Base-by-base conservation (phyloP, 1,140 invertebrate species). In the Sycophila sp. region DNA sequence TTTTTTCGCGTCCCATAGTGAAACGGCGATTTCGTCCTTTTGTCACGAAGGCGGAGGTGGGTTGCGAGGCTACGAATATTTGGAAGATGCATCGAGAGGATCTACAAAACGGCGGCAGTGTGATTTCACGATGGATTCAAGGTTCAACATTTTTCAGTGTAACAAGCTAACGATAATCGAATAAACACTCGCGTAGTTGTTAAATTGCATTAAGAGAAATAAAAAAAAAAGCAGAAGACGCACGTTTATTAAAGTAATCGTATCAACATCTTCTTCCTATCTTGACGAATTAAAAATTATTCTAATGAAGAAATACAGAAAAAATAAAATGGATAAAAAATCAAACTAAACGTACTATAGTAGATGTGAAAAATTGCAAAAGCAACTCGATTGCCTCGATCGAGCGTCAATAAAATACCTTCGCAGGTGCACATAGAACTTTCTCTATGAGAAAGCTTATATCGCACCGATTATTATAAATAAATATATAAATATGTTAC, bases 391-490 rank as follows among this genome's bases (percentile, higher is more conserved):
- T 68, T 68, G 24, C 36, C 19, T 34, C 38, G 32, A 5, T 69
- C 55, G 56, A 60, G 24, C 13, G 10, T n/a, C n/a, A n/a, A n/a
- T n/a, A 36, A 36, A 59, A 26, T 36, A 22, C 49, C 3, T 69
- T 38, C 22, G 19, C 34, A 22, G 47, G 53, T 60, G 67, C 47
- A 24, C 2, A 38, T 59, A 38, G 22, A 13, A 22, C 49, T 63
- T 70, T 63, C 68, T 70, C 68, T 56, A 19, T 70, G 68, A 70
- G 68, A 63, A 45, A 63, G 59, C 42, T 40, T 28, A 19, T n/a
- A n/a, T 30, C 19, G 68, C 49, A 30, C 36, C 38, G 7, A 30
- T 63, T 63, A 70, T 56, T n/a, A 53, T 17, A 55, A 45, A 58
- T 56, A 71, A 47, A 59, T 64, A 47, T n/a, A n/a, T 56, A 63